Percentiles rank a stretch among this genome's conserved stretches.
phyloP scores from a whole-genome alignment of 2,113 vertebrate species.

The Tachysurus fulvidraco region DNA sequence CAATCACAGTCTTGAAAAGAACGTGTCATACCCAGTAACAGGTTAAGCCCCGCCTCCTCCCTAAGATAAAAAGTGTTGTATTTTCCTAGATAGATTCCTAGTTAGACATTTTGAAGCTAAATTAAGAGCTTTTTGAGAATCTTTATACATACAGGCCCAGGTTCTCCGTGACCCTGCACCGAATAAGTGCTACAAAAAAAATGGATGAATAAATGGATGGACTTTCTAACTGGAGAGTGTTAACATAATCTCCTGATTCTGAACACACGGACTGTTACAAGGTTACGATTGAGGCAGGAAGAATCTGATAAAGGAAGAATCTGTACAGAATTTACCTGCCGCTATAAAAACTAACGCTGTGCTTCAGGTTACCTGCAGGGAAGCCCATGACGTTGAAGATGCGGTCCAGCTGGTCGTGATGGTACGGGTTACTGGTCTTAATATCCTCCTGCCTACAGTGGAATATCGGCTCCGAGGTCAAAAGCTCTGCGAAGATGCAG shows the following conservation, averaged over 20 bases:
- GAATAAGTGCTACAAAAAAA: no score
- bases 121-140: no score
- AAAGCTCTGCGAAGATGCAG: conserved; percentile 99
- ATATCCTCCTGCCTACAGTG: conserved; percentile 99
- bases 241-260: neutral
- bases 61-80: no score
- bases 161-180: no score
- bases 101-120: no score
- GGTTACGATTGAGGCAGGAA: no score
- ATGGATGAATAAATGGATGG: no score
- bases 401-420: conserved; percentile 99
- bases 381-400: conserved; percentile 99
- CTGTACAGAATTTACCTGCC: neutral
- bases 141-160: no score
- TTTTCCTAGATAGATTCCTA: no score
- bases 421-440: conserved; percentile 99
- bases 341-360: neutral
- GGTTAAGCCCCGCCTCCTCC: no score
- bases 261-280: neutral
- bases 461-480: conserved; percentile 99
- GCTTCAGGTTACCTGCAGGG: conserved; percentile 83
- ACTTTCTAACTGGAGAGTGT: neutral
- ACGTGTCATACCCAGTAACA: no score
- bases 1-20: no score
- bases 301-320: neutral